Percentiles rank a stretch among this genome's conserved stretches.
phyloP scores from a whole-genome alignment of 2,888 invertebrate species.

The Spisula solida region DNA sequence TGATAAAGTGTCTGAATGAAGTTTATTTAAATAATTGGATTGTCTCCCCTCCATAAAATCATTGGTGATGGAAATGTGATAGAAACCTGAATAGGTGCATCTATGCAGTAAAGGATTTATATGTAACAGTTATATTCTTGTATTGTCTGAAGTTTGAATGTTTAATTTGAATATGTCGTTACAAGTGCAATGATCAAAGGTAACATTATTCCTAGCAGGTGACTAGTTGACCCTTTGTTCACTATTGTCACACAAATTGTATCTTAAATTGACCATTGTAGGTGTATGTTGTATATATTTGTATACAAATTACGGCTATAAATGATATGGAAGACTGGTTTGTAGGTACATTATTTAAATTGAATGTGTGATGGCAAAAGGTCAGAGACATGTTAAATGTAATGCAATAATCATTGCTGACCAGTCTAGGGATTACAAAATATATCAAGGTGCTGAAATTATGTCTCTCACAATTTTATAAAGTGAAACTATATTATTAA shows the following conservation, averaged over 20 bases:
- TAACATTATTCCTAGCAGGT: neutral
- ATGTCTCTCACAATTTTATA: neutral
- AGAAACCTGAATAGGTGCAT: too few species aligned
- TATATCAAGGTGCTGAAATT: neutral
- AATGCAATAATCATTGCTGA: neutral
- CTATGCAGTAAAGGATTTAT: too few species aligned
- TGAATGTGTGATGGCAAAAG: constrained; percentile 31
- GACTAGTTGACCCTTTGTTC: neutral
- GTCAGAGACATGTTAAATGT: neutral
- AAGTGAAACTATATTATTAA: neutral
- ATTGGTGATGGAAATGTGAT: too few species aligned
- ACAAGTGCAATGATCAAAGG: neutral
- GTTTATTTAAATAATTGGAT: too few species aligned
- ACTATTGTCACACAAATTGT: constrained; percentile 11
- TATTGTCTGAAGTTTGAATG: neutral
- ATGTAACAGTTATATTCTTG: too few species aligned
- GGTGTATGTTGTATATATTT: neutral
- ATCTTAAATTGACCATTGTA: constrained; percentile 26
- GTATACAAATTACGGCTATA: constrained; percentile 35
- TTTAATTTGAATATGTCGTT: neutral
- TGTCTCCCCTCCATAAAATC: too few species aligned
- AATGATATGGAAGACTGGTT: constrained; percentile 21
- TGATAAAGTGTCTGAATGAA: too few species aligned
- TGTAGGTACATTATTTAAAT: neutral
- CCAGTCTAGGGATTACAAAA: neutral